Base-by-base conservation (phyloP, 2,797 vertebrate species). In the Peromyscus melanophrys region DNA sequence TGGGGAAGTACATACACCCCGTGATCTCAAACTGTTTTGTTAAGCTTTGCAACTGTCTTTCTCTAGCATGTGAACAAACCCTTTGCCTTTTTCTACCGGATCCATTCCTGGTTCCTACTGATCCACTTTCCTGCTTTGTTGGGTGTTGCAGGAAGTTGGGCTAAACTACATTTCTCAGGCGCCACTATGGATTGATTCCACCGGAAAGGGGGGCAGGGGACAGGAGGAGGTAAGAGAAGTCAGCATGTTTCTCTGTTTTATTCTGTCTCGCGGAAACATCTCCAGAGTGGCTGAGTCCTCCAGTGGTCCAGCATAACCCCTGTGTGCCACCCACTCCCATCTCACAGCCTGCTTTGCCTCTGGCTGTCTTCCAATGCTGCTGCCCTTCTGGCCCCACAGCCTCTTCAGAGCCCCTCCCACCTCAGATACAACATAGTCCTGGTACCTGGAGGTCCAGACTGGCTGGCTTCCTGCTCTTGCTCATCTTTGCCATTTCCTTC, bases 361-460 rank as follows among this genome's bases (percentile, higher is more conserved):
- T 57, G 29, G 43, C 43, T 71, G 43, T 61, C 76, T n/a, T 29
- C 23, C 27, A 9, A 21, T 6, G 34, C 55, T 21, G 14, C 5
- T 61, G 25, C 37, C 40, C 65, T 86, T 65, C 19, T 5, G 31
- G 6, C 19, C 12, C 13, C 65, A 71, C 90, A 25, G 46, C 40
- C 69, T 19, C 57, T 14, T 67, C 5, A 14, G 0, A n/a, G 34
- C 37, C 63, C 11, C 29, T 23, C 17, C 57, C 3, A 34, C 17
- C 89, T 89, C 9, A 1, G 31, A 37, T 6, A 37, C 0, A 25
- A 31, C 0, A 3, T 1, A 1, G 27, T 57, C 67, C 52, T 19
- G 9, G 9, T 10, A 3, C 65, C 89, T 55, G 12, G 23, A 77
- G 63, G 31, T 57, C 16, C 23, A 52, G 3, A 29, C 13, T 40